Evolutionary conservation across 2,888 invertebrate species (phyloP).

Genomic region (Zeuzera pyrina): DNA sequence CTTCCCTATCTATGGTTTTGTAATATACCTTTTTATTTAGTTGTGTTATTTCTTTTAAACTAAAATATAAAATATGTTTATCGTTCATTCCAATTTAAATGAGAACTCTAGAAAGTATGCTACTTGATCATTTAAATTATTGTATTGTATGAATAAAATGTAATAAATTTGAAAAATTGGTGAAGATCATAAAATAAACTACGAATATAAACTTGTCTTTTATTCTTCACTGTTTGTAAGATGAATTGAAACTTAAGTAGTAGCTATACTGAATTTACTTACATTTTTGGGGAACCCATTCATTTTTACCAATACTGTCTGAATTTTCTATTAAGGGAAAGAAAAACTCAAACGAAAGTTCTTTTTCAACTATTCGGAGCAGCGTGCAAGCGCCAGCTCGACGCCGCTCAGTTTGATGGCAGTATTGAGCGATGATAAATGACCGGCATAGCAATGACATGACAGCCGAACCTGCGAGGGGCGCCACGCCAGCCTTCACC

Average conservation of each 20-base stretch:
- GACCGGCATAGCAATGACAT: conserved; percentile 55
- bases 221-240: not conserved
- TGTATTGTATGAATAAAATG: conserved; percentile 69
- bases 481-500: conserved; percentile 41
- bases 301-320: not conserved
- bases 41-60: conserved; percentile 67
- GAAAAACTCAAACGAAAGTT: conserved; percentile 3
- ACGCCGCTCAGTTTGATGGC: conserved; percentile 55
- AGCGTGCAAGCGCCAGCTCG: conserved; percentile 57
- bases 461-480: conserved; percentile 65
- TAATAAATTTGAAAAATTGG: conserved; percentile 70
- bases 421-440: conserved; percentile 70
- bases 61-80: conserved; percentile 64
- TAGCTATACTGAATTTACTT: not conserved
- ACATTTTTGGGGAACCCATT: not conserved
- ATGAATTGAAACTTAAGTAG: too few species aligned
- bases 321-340: conserved; percentile 1
- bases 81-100: conserved; percentile 72
- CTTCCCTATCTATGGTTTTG: conserved; percentile 38
- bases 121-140: conserved; percentile 71
- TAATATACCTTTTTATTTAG: conserved; percentile 53
- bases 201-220: conserved; percentile 53
- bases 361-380: conserved; percentile 8
- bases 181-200: conserved; percentile 71
- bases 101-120: conserved; percentile 64